Evolutionary conservation across 2,888 invertebrate species (phyloP), one percentile per base, ranked within the genome.

Genomic region (Himalopsyche kuldschensis): DNA sequence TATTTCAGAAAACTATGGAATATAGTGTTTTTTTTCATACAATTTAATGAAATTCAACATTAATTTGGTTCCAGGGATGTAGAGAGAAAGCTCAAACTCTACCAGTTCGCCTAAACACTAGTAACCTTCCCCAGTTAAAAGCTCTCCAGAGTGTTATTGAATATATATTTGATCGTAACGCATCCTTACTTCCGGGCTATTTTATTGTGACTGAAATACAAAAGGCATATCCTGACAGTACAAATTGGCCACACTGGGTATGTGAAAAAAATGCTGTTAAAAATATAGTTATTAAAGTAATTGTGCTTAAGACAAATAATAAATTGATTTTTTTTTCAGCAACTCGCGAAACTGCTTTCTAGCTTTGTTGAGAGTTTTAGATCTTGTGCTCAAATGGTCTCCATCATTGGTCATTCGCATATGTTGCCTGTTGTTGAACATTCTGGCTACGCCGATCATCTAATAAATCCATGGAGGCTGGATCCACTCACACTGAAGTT

Each of bases 401-500:
- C 98, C 0, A 96, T 98, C 82, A 95, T 97, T 86, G 97, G 97
- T 0, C 96, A 98, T 87, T 94, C 97, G 0, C 95, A 96, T 88
- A 96, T 99, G 95, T 90, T 98, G 79, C 99, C 99, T 0, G 96
- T 99, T 20, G 97, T 98, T 0, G 98, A 98, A 87, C 97, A 97
- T 89, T 96, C 97, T 78, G 97, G 97, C 8, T 97, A 97, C 89
- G 96, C 97, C 0, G 97, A 97, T 89, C 96, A 97, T 88, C 92
- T 97, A 78, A 95, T 97, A 80, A 97, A 97, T 90, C 97, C 97
- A 0, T 99, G 99, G 99, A 94, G 97, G 87, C 90, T 99, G 76
- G 98, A 98, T 91, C 96, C 97, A 0, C 93, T 93, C 17, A 96
- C 96, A n/a, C 88, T 94, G 27, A 94, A 93, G 87, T 94, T 94